Evolutionary conservation across 2,888 invertebrate genomes (phyloP), one percentile per base, ranked within the genome.

Genomic region (Phyto melanocephala): DNA sequence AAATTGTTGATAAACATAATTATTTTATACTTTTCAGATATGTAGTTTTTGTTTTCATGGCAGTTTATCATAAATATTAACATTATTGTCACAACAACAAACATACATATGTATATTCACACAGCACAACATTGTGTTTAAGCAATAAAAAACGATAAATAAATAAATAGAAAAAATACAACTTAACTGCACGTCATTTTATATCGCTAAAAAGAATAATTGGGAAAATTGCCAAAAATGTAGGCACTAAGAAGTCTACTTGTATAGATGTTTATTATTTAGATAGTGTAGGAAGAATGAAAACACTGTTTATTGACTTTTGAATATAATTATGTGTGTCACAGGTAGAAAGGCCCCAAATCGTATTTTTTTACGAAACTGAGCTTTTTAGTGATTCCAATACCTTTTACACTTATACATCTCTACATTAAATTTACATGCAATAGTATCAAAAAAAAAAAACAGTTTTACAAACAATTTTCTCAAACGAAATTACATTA

Each of bases 171-270:
- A n/a, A n/a, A n/a, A n/a, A n/a, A 15, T 56, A 28, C 17, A 10
- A 56, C 1, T 17, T 33, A 33, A 56, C 22, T 22, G 22, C 22
- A 47, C 6, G 2, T 15, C 1, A 1, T 47, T 54, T 54, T 54
- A 13, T 42, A 42, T 2, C 11, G 62, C 15, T 24, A 62, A 45
- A 54, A 28, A 54, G 1, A 24, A 37, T 22, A 52, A 33, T 50
- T 74, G 52, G 63, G 45, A 52, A 63, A 54, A 35, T 74, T 54
- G 54, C 63, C 54, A 74, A 45, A 54, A 63, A 63, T 10, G 7
- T 37, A 13, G 5, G 4, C 1, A 54, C 15, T 5, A 28, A 11
- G n/a, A n/a, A 28, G 5, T 17, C n/a, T 47, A 15, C 20, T 35
- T 8, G 42, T n/a, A 13, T 15, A 70, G 20, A 37, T 37, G 8